Base-by-base conservation (phyloP, 2,888 invertebrate genomes). In the Ophion ventricosus region DNA sequence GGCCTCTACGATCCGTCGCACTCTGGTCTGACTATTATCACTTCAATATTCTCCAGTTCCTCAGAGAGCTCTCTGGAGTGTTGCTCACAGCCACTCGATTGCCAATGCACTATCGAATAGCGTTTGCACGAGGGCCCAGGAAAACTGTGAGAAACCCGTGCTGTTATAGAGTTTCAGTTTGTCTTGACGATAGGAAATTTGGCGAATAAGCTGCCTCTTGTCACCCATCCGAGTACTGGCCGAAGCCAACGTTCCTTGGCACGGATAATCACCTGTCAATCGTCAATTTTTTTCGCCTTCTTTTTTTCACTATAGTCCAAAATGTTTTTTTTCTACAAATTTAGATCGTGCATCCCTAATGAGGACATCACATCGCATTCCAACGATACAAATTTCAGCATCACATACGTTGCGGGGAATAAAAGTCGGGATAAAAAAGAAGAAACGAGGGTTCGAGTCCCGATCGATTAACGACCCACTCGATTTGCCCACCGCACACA, bases 391-490 rank as follows among this genome's bases (percentile, higher is more conserved):
- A 49, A 49, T 17, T 17, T 17, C 49, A 49, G 49, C 17, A 17
- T 49, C 49, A 17, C 35, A 35, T 35, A 35, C 35, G 8, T 35
- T 35, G 35, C 17, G 49, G 49, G 14, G 17, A 49, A 49, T 2
- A 49, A 49, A 3, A 49, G 49, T 49, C 49, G 49, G 17, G 49
- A 23, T 11, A 59, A 64, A n/a, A 56, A 75, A 11, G 14, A 54
- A 63, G 63, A 20, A 70, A 56, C 40, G 74, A 69, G 61, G 75
- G 57, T 77, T 78, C 43, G 82, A 29, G 64, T 69, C 40, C 49
- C 5, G 77, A 29, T 72, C 82, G 76, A 82, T 82, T 82, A 82
- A 82, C 72, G 82, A 35, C 82, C 67, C 77, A 67, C 66, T 35
- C 82, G 76, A 82, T 82, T 82, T 72, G 59, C 49, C 49, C 17